phyloP scores from a whole-genome alignment of 2,888 invertebrate genomes.

The Eupsilia transversa region DNA sequence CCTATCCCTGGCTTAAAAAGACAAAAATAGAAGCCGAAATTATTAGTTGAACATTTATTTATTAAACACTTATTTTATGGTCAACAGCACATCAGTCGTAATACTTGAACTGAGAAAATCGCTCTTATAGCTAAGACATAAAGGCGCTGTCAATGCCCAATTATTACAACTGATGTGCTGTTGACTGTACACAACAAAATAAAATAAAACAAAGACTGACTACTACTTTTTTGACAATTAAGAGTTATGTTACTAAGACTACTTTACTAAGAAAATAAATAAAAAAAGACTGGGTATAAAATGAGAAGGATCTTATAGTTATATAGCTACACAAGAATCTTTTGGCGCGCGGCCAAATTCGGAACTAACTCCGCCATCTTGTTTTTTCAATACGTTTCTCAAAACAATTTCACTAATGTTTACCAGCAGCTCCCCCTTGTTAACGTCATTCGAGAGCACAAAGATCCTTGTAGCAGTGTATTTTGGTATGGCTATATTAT shows the following conservation, averaged over 20 bases:
- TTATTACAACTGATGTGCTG: neutral
- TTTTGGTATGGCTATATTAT: constrained; percentile 31
- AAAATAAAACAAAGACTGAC: neutral
- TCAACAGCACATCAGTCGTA: neutral
- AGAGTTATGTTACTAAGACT: neutral
- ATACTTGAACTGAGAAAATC: neutral
- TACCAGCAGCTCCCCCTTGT: neutral
- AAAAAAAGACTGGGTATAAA: neutral
- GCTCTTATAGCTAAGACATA: neutral
- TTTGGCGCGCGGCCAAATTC: neutral
- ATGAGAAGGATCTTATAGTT: neutral
- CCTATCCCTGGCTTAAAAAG: neutral
- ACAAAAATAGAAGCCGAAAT: neutral
- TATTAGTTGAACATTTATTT: too few relatives aligned
- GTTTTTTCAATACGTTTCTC: neutral
- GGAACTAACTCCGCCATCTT: neutral
- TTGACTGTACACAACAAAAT: neutral
- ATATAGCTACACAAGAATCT: neutral
- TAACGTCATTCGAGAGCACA: neutral
- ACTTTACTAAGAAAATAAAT: too few relatives aligned
- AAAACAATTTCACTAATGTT: neutral
- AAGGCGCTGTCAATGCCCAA: neutral
- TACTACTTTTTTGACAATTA: too few relatives aligned
- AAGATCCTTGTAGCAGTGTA: neutral
- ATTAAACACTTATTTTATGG: neutral